Evolutionary conservation across 1,140 invertebrate species (phyloP).

Genomic region (Amyelois transitella): DNA sequence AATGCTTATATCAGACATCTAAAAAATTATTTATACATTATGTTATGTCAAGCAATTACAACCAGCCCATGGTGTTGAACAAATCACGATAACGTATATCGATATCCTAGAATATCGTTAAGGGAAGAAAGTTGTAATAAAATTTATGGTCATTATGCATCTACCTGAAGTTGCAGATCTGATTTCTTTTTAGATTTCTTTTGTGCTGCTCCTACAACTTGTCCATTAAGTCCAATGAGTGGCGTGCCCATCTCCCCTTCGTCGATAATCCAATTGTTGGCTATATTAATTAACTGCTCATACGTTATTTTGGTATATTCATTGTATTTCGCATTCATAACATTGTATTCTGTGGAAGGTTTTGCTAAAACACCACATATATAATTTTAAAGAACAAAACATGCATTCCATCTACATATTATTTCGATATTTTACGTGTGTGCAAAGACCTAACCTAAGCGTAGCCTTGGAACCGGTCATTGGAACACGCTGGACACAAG

Average conservation of each 20-base stretch:
- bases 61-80: no score
- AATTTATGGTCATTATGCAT: no score
- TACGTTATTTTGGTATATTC: slow-evolving; percentile 51
- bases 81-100: no score
- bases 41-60: neutral
- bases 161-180: slow-evolving; percentile 46
- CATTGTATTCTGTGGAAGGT: slow-evolving; percentile 39
- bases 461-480: no score
- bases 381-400: no score
- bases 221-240: slow-evolving; percentile 46
- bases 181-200: slow-evolving; percentile 62
- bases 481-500: no score
- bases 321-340: slow-evolving; percentile 51
- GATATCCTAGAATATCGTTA: no score
- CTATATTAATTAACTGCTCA: slow-evolving; percentile 51
- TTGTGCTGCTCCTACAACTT: slow-evolving; percentile 35
- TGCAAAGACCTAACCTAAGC: no score
- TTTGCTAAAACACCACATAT: slow-evolving; percentile 49
- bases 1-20: slow-evolving; percentile 39
- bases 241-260: slow-evolving; percentile 45
- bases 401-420: no score
- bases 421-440: no score
- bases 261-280: slow-evolving; percentile 59
- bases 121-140: no score
- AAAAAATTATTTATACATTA: slow-evolving; percentile 9